A percentile compares a stretch with the other conserved stretches of the same genome.
phyloP scores from a whole-genome alignment of 1,140 invertebrate genomes.

The Lamellibrachia luymesi region DNA sequence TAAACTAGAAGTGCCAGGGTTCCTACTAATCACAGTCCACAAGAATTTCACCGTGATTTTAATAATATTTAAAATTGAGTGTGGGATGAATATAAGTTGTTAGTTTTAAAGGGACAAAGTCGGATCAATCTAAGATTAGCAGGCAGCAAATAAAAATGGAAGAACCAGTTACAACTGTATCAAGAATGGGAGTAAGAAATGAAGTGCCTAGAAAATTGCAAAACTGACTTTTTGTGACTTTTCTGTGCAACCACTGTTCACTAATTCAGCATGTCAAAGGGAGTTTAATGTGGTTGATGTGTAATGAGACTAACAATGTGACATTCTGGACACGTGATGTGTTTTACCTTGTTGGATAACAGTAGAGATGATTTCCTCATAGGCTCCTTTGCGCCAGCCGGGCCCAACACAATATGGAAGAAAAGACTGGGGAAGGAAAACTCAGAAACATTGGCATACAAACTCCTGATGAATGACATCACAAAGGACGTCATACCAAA shows the following conservation, averaged over 20 bases:
- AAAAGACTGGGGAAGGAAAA: slow-evolving; percentile 67
- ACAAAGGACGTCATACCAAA: slow-evolving; percentile 78
- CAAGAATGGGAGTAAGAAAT: not conserved
- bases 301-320: not conserved
- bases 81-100: not conserved
- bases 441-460: slow-evolving; percentile 71
- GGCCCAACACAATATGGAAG: slow-evolving; percentile 92
- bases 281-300: not conserved
- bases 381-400: slow-evolving; percentile 87
- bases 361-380: slow-evolving; percentile 49
- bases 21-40: not conserved
- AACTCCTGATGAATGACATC: slow-evolving; percentile 74
- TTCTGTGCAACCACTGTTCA: not conserved
- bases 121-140: not conserved
- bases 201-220: not conserved
- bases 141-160: not conserved
- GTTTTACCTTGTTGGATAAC: not conserved
- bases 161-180: not conserved
- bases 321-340: not conserved
- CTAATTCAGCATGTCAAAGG: not conserved
- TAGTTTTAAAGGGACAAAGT: not conserved
- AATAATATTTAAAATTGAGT: not conserved
- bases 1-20: not conserved
- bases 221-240: not conserved
- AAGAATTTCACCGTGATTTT: not conserved